Conservation (phyloP, 2,797 vertebrate genomes). For the Chaetodon trifasciatus region DNA sequence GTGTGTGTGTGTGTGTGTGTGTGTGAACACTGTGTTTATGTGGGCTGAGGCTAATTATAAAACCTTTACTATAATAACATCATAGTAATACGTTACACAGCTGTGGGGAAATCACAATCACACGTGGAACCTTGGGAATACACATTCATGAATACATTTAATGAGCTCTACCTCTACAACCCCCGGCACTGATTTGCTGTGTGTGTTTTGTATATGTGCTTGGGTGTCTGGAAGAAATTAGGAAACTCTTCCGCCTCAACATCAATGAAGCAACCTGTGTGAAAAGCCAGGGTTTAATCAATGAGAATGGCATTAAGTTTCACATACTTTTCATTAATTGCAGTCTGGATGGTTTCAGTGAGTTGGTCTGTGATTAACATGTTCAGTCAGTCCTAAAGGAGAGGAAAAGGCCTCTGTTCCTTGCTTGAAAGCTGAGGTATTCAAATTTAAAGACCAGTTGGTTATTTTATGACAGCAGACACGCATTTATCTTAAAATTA, state of each 20-base stretch:
- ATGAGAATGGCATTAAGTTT: conserved; percentile 16
- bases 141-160: conserved; percentile 24
- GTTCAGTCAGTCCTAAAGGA: not conserved
- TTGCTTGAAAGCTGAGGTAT: not conserved
- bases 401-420: not conserved
- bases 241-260: conserved; percentile 11
- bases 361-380: conserved; percentile 18
- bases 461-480: not conserved
- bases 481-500: not conserved
- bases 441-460: not conserved
- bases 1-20: conserved; percentile 12
- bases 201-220: conserved; percentile 7
- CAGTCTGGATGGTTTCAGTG: conserved; percentile 1
- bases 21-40: not conserved
- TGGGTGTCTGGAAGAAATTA: conserved; percentile 36
- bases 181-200: not conserved
- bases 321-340: conserved; percentile 19
- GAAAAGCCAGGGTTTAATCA: conserved; percentile 39
- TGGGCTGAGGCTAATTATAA: conserved; percentile 22
- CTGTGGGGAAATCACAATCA: conserved; percentile 21
- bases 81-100: conserved; percentile 26
- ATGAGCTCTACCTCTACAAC: not conserved
- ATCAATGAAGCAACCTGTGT: conserved; percentile 20
- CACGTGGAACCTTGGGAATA: not conserved
- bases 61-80: conserved; percentile 21